Evolutionary conservation across 2,797 vertebrate species (phyloP), one percentile per base, ranked within the genome.

Genomic region (Calcarius lapponicus): DNA sequence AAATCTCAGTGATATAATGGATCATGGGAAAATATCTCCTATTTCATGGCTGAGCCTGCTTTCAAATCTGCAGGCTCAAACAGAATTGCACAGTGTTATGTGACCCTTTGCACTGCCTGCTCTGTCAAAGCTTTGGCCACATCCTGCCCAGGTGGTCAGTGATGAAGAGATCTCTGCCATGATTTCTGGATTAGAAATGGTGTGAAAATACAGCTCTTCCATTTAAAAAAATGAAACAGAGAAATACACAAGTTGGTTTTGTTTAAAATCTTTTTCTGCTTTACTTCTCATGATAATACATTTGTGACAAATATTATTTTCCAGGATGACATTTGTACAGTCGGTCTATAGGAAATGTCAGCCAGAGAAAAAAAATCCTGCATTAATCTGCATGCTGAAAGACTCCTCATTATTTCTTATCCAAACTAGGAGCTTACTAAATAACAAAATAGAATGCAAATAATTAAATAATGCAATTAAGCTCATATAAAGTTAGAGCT

Each of bases 51-150:
- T 94, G 92, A 85, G 90, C 88, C 79, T 96, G 57, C 95, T 97
- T 97, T 97, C 96, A 97, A 95, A 97, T 53, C 85, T 94, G 88
- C 71, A 64, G 88, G 86, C 97, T 98, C 96, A 97, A 97, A 97
- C 65, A 97, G 96, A 97, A 97, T 97, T 87, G 64, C 69, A 83
- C 11, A 85, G 54, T 92, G 81, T 92, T 92, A 92, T 80, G 69
- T 93, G 96, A 96, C 96, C 97, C 91, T 94, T 88, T 84, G 79
- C 80, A 81, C 79, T 95, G 86, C 78, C 67, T 86, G 85, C 80
- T 82, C 86, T 80, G 73, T 83, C 88, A 94, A 92, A 97, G 81
- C 66, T 95, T 91, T 87, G 79, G 88, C 51, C n/a, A 11, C 31
- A 29, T 54, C n/a, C 71, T 88, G 80, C 88, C 72, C 76, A 65